Evolutionary conservation across 2,888 invertebrate genomes (phyloP).

Genomic region (Clepsis dumicolana): DNA sequence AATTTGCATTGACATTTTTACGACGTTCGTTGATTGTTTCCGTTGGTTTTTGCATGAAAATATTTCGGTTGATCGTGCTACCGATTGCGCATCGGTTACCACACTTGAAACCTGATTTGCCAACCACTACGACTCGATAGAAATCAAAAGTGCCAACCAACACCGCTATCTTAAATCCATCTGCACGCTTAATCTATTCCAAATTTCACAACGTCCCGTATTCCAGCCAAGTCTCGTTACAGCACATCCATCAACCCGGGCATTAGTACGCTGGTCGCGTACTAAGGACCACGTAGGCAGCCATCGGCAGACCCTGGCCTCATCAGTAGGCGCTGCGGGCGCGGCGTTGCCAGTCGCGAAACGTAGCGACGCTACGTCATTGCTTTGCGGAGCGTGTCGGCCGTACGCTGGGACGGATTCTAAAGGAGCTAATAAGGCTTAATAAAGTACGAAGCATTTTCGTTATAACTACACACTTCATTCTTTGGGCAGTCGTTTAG

Average conservation of each 20-base stretch:
- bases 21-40: too few species aligned
- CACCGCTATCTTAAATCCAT: neutral
- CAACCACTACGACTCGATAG: neutral
- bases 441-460: too few species aligned
- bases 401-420: constrained; percentile 64
- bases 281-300: constrained; percentile 57
- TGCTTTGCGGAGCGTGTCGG: constrained; percentile 68
- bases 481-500: neutral
- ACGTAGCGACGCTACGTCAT: constrained; percentile 81
- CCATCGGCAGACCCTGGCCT: constrained; percentile 52
- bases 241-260: constrained; percentile 14
- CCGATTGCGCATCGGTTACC: too few species aligned
- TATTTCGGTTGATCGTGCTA: too few species aligned
- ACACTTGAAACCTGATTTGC: neutral
- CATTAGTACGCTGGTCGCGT: constrained; percentile 43
- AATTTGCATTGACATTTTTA: too few species aligned
- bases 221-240: constrained; percentile 11
- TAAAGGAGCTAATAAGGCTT: neutral
- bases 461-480: too few species aligned
- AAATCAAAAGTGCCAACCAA: constrained; percentile 30
- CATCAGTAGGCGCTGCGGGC: constrained; percentile 64
- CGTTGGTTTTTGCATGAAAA: too few species aligned
- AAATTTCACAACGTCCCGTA: constrained; percentile 21
- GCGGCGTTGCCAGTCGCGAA: constrained; percentile 65
- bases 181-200: constrained; percentile 8